These are phyloP conservation scores for Pocillopora grandis DNA, from an alignment of 92 coral and sea anemone genomes.

Conservation along the genomic window DNA sequence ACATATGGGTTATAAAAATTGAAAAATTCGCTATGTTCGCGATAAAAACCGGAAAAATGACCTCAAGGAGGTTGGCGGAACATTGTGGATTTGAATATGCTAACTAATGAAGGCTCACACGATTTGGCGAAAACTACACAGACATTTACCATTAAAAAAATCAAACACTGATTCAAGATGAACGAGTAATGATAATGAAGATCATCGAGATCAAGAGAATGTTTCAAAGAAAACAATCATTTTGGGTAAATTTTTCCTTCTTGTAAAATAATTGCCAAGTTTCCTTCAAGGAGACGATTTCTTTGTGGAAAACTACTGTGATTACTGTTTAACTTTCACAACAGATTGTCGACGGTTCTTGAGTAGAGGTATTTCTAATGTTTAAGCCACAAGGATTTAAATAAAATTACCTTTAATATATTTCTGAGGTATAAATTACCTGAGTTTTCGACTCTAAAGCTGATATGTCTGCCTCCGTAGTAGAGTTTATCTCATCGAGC, in stretches of 20 bases:
- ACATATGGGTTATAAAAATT: not conserved
- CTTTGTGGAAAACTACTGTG: no score
- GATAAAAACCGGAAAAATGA: not conserved
- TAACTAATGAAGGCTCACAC: not conserved
- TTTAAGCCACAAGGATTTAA: not conserved
- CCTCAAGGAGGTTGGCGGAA: not conserved
- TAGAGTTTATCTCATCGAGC: constrained; percentile 18
- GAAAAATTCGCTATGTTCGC: not conserved
- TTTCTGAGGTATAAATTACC: constrained; percentile 36
- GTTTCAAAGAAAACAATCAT: not conserved
- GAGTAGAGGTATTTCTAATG: not conserved
- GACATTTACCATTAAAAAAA: not conserved
- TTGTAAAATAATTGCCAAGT: no score
- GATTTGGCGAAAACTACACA: not conserved
- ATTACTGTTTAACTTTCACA: no score
- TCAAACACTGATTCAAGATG: not conserved
- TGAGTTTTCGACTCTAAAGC: constrained; percentile 44
- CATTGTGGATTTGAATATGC: constrained; percentile 27
- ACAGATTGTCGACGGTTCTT: no score
- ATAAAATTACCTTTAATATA: not conserved
- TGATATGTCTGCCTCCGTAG: constrained; percentile 19
- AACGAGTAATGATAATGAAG: not conserved
- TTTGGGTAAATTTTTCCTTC: no score
- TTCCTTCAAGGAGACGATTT: no score
- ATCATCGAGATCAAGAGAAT: not conserved